Evolutionary conservation across 2,888 invertebrate genomes (phyloP), one percentile per base, ranked within the genome.

Genomic region (Megaustenia siamemsis): DNA sequence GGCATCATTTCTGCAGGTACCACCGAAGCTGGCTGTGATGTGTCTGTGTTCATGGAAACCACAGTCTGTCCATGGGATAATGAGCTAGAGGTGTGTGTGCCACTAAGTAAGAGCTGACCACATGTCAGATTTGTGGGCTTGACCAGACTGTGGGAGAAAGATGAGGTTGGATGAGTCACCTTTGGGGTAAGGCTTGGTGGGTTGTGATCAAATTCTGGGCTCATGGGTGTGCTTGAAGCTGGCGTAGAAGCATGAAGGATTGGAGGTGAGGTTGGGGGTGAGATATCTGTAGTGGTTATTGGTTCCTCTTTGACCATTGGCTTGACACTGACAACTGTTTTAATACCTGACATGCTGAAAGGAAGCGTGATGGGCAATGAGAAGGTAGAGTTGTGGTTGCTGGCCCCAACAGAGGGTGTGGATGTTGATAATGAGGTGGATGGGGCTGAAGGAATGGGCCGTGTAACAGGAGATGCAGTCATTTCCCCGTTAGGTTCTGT

Each of bases 11-110:
- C 87, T 45, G 87, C 79, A 4, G 89, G 86, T 32, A 92, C 92
- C 63, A 82, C 82, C 6, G 94, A 94, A 0, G 93, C 91, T n/a
- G 94, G 94, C n/a, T 93, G 88, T 1, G 93, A 91, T 43, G 88
- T 89, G 79, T 93, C 93, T 81, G 92, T 88, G 43, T 86, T 86
- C 90, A 91, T 92, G 38, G 92, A 89, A 77, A 88, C 84, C 49
- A 53, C 84, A 18, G 82, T 68, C 56, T 82, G 83, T 6, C 60
- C 60, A 69, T 28, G 71, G 66, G 56, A 10, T 32, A 53, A 28
- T 21, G 53, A 24, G 68, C 28, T 83, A 28, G 28, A 80, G 12
- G 43, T 28, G 18, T 38, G 71, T 38, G 49, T 80, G 24, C 69
- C 66, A 43, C 81, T 85, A 15, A 68, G n/a, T 43, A 63, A n/a